Percentiles rank a stretch among this genome's conserved stretches.
Conservation (phyloP, 2,888 invertebrate species). For the Watsonalla binaria region DNA sequence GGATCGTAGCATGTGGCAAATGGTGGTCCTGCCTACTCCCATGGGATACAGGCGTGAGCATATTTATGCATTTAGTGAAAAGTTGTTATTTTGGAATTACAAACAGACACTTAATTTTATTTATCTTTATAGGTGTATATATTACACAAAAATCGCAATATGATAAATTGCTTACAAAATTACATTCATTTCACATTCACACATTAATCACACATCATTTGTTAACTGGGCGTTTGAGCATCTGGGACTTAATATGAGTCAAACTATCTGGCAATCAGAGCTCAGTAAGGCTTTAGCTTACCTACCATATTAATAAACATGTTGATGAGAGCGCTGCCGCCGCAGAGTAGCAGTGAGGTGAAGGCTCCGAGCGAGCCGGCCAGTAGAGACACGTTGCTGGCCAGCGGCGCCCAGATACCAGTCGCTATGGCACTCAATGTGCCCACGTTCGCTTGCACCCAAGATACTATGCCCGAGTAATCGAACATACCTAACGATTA, state of each 20-base stretch:
- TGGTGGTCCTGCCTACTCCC: too few species aligned
- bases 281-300: constrained; percentile 8
- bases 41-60: too few species aligned
- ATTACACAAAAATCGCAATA: too few species aligned
- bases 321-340: constrained; percentile 93
- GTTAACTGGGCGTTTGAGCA: too few species aligned
- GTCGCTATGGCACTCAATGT: constrained; percentile 92
- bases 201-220: too few species aligned
- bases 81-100: too few species aligned
- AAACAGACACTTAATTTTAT: too few species aligned
- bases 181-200: too few species aligned
- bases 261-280: background rate
- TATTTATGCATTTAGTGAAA: too few species aligned
- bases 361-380: constrained; percentile 92
- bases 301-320: constrained; percentile 90
- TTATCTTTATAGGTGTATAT: too few species aligned
- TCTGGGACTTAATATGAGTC: background rate
- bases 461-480: constrained; percentile 85
- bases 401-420: constrained; percentile 91
- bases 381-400: constrained; percentile 93
- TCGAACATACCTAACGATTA: constrained; percentile 81
- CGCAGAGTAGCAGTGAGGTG: constrained; percentile 90
- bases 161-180: too few species aligned
- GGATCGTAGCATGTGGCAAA: too few species aligned
- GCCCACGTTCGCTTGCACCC: constrained; percentile 94